These are phyloP conservation scores for Phrynocephalus versicolor DNA, from an alignment of 2,113 vertebrate genomes.

Conservation along the genomic window DNA sequence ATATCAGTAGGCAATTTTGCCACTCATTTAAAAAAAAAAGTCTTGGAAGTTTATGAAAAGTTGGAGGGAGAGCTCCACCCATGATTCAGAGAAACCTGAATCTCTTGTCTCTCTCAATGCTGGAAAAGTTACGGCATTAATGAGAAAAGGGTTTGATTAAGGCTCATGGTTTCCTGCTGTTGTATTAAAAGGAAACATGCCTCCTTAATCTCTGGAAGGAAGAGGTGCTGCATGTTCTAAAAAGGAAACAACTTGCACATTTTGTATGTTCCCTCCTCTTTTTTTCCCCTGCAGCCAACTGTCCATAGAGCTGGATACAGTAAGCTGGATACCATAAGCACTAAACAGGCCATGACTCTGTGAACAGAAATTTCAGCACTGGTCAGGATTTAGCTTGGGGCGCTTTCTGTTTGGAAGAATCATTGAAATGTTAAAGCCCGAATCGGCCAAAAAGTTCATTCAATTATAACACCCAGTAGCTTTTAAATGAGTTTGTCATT, in stretches of 20 bases:
- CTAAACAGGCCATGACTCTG: neutral
- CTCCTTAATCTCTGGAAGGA: constrained; percentile 18
- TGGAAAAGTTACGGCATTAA: constrained; percentile 8
- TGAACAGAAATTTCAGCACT: neutral
- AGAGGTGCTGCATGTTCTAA: neutral
- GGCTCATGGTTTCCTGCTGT: constrained; percentile 44
- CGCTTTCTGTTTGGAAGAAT: too few species aligned
- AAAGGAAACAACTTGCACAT: neutral
- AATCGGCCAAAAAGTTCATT: neutral
- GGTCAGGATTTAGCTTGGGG: neutral
- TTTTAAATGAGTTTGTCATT: neutral
- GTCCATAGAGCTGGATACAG: neutral
- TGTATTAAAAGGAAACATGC: constrained; percentile 46
- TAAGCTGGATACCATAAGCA: neutral
- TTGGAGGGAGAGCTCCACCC: neutral
- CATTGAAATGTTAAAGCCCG: neutral
- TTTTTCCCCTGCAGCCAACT: constrained; percentile 5
- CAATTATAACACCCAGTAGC: neutral
- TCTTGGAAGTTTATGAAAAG: constrained; percentile 25
- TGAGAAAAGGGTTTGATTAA: constrained; percentile 23
- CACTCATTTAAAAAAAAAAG: neutral
- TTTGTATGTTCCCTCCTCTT: constrained; percentile 6
- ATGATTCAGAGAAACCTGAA: constrained; percentile 8
- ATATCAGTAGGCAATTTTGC: neutral
- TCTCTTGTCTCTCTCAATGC: constrained; percentile 12